Evolutionary conservation across 2,797 vertebrate species (phyloP).

Genomic region (Poeciliopsis turneri): DNA sequence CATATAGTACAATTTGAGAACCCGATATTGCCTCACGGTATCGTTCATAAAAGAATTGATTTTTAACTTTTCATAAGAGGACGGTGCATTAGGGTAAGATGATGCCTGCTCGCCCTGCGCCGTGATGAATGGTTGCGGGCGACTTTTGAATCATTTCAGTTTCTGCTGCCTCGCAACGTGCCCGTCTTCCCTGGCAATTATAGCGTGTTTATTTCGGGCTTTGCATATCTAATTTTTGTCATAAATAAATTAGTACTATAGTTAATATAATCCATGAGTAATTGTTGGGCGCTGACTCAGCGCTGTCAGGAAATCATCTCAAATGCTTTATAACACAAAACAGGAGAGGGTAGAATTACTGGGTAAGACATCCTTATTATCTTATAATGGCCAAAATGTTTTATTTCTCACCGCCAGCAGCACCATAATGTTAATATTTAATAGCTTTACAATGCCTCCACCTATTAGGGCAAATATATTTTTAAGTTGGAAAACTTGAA

Average conservation of each 20-base stretch:
- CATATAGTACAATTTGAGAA: constrained; percentile 65
- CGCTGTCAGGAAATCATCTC: constrained; percentile 14
- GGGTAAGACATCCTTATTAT: neutral
- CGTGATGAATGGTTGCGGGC: constrained; percentile 63
- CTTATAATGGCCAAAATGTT: neutral
- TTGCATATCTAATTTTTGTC: constrained; percentile 32
- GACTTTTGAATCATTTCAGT: constrained; percentile 43
- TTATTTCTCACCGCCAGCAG: neutral
- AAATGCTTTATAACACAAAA: constrained; percentile 9
- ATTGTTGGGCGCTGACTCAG: constrained; percentile 11
- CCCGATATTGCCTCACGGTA: constrained; percentile 63
- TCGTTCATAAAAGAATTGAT: constrained; percentile 79
- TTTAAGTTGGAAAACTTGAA: neutral
- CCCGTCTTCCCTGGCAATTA: constrained; percentile 35
- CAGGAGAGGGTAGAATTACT: constrained; percentile 1
- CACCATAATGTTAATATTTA: neutral
- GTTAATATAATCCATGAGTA: constrained; percentile 13
- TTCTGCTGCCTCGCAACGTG: constrained; percentile 33
- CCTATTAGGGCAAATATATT: neutral
- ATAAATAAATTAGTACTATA: constrained; percentile 18
- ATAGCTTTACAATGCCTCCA: neutral
- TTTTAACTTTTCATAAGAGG: constrained; percentile 75
- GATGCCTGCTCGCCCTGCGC: constrained; percentile 58
- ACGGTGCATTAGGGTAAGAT: constrained; percentile 79
- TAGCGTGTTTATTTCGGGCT: constrained; percentile 53